Evolutionary conservation across 2,888 invertebrate genomes (phyloP), one percentile per base, ranked within the genome.

Genomic region (Nomada fabriciana): DNA sequence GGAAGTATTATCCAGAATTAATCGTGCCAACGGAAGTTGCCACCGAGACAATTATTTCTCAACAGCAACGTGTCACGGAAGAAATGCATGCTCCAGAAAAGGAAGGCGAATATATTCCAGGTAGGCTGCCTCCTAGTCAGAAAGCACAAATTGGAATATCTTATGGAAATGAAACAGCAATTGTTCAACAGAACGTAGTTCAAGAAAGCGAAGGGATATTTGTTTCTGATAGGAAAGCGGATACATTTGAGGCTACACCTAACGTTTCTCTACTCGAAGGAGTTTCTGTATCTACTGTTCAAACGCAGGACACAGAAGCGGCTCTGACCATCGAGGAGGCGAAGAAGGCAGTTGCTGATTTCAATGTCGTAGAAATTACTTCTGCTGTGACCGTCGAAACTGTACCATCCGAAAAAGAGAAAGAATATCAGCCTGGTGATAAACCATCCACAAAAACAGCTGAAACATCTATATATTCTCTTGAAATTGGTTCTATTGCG

Each of bases 11-110:
- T 91, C 97, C 97, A 3, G 97, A 97, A 93, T 93, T 97, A 68
- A 96, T 97, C 90, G 97, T 97, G 2, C 96, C 97, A 0, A 97
- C 97, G 2, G 97, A 97, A 95, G 95, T 95, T 13, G 97, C 97
- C 4, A 95, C 95, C 36, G 95, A 95, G 92, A 95, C 95, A 76
- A 93, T 97, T 0, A 94, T 96, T 47, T 94, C 96, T 15, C 96
- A 96, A 84, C 96, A 96, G 91, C 96, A 96, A 92, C 92, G 96
- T 61, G 93, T 95, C 5, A 96, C 96, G 20, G 95, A 96, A 93
- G 95, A 96, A 91, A 96, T 95, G 87, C 93, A 96, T 88, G 95
- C 96, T 0, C 96, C 96, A 80, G 97, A 97, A 94, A 95, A 95
- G 82, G 97, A 97, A 94, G 96, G 96, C 2, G 94, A 95, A 29